A percentile compares a stretch with the other conserved stretches of the same genome.
Evolutionary conservation across 2,888 invertebrate species (phyloP).

Genomic region (Galerucella nymphaeae): DNA sequence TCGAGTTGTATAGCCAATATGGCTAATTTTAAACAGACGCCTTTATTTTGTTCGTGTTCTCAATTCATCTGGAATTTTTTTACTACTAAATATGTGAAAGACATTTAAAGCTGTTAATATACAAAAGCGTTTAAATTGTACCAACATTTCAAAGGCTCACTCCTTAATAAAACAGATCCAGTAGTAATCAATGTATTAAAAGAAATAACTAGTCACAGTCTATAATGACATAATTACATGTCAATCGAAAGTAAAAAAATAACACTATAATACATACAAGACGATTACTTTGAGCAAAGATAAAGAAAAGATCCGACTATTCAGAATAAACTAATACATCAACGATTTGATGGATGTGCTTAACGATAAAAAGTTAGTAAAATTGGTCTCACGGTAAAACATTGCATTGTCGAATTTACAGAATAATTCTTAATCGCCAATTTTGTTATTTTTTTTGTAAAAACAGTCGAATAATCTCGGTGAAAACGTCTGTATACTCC

Average conservation of each 20-base stretch:
- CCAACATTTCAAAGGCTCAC: background rate
- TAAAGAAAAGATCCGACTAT: constrained; percentile 18
- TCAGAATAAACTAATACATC: background rate
- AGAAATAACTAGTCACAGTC: background rate
- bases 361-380: constrained; percentile 22
- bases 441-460: constrained; percentile 2
- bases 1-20: background rate
- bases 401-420: constrained; percentile 21
- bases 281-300: constrained; percentile 29
- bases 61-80: background rate
- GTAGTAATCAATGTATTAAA: background rate
- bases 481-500: background rate
- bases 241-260: constrained; percentile 30
- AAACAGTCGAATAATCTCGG: constrained; percentile 24
- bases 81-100: background rate
- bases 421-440: constrained; percentile 12
- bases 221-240: constrained; percentile 17
- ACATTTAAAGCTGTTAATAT: constrained; percentile 14
- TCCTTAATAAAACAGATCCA: constrained; percentile 27
- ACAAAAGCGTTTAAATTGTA: background rate
- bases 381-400: constrained; percentile 33
- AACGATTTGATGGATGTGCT: constrained; percentile 22
- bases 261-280: constrained; percentile 26
- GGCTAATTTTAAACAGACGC: background rate
- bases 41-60: background rate